Percentiles rank a stretch among this genome's conserved stretches.
phyloP scores from a whole-genome alignment of 2,888 invertebrate genomes.

The Spicauda simplicius region DNA sequence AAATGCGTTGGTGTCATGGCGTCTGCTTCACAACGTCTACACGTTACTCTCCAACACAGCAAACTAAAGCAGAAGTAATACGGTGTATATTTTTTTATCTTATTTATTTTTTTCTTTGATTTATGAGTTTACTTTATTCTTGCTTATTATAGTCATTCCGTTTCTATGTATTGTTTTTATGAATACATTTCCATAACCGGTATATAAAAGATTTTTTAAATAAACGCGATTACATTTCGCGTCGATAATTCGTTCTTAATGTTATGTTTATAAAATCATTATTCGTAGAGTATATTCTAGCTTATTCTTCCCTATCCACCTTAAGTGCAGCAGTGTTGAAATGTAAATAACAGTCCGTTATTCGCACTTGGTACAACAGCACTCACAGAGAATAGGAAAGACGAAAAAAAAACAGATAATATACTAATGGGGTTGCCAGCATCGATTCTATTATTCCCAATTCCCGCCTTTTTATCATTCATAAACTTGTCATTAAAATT shows the following conservation, averaged over 20 bases:
- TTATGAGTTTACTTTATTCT: too few species aligned
- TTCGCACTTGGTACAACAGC: constrained; percentile 82
- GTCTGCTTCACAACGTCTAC: too few species aligned
- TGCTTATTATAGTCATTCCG: too few species aligned
- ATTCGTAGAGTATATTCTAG: constrained; percentile 32
- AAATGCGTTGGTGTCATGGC: too few species aligned
- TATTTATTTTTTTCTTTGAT: too few species aligned
- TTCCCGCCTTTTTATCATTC: background rate
- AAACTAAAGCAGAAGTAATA: too few species aligned
- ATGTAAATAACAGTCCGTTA: constrained; percentile 74
- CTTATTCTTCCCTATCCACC: constrained; percentile 67
- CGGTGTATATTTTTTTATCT: too few species aligned
- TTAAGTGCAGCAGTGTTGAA: constrained; percentile 81
- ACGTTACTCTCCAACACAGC: too few species aligned
- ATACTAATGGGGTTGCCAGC: constrained; percentile 24
- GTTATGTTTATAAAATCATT: constrained; percentile 22
- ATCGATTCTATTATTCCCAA: constrained; percentile 30
- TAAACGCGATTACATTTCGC: background rate
- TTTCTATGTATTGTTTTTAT: too few species aligned
- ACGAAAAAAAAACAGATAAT: constrained; percentile 45
- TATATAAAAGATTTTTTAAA: background rate
- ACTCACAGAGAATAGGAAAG: constrained; percentile 74
- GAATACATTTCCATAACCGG: background rate
- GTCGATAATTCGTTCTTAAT: constrained; percentile 22
- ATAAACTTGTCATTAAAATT: background rate